Percentiles rank a stretch among this genome's conserved stretches.
Evolutionary conservation across 2,113 vertebrate species (phyloP).

Genomic region (Engraulis encrasicolus): DNA sequence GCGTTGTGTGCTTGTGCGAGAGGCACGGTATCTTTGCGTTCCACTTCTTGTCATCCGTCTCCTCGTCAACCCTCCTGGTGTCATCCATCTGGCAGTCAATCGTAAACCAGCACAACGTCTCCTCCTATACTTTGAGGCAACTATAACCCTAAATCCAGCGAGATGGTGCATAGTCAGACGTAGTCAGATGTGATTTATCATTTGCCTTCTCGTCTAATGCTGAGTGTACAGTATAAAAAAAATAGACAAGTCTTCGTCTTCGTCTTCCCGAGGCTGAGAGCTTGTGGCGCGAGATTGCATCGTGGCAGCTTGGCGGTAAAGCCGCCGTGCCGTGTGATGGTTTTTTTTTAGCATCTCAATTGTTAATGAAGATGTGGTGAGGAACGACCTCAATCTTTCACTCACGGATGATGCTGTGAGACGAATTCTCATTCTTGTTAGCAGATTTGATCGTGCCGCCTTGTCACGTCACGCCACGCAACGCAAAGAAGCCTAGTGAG

Average conservation of each 20-base stretch:
- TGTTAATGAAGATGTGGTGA: slow-evolving; percentile 57
- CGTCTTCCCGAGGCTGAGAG: background rate
- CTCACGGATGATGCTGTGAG: slow-evolving; percentile 46
- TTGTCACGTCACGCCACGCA: background rate
- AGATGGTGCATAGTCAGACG: background rate
- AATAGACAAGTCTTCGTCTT: no score
- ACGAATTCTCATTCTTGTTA: slow-evolving; percentile 23
- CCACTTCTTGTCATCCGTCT: background rate
- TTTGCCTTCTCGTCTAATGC: background rate
- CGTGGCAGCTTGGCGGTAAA: slow-evolving; percentile 40
- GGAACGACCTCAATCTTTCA: slow-evolving; percentile 71
- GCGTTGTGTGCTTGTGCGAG: no score
- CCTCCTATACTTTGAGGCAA: background rate
- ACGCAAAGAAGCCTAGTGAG: no score
- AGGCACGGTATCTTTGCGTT: slow-evolving; percentile 37
- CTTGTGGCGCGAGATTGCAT: slow-evolving; percentile 50
- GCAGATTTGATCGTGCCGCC: background rate
- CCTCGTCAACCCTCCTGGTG: background rate
- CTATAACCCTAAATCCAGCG: background rate
- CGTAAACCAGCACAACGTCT: background rate
- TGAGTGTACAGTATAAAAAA: background rate
- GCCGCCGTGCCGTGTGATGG: slow-evolving; percentile 37
- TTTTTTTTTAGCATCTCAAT: slow-evolving; percentile 46
- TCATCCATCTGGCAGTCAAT: background rate
- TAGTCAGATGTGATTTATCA: background rate